These are phyloP conservation scores for Galeopterus variegatus DNA, from an alignment of 2,113 vertebrate genomes.

Conservation along the genomic window DNA sequence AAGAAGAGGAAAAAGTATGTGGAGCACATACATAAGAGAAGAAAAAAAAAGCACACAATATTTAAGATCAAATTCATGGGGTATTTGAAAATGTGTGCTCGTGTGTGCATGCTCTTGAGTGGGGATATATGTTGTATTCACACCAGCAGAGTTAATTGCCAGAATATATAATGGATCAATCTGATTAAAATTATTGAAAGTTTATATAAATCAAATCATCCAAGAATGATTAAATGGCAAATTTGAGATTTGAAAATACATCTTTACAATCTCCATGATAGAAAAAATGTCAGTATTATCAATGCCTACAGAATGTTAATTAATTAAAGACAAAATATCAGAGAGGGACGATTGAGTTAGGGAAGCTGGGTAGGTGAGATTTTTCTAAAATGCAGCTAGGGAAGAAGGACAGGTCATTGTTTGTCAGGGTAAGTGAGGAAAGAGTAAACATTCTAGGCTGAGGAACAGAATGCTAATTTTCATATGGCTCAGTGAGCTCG, in stretches of 20 bases:
- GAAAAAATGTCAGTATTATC: neutral
- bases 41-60: neutral
- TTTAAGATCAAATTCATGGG: neutral
- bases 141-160: neutral
- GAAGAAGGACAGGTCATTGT: neutral
- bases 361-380: fast-evolving
- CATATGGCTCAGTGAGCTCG: too few relatives aligned
- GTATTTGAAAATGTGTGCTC: neutral
- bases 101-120: neutral
- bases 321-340: neutral
- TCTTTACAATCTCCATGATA: neutral
- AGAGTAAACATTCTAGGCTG: neutral
- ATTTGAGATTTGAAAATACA: neutral
- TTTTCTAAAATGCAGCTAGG: neutral
- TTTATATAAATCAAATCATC: neutral
- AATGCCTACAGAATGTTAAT: neutral
- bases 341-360: neutral
- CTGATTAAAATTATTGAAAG: neutral
- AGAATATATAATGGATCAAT: neutral
- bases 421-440: neutral
- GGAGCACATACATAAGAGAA: neutral
- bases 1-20: neutral
- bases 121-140: neutral
- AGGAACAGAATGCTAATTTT: too few relatives aligned
- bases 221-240: neutral